Percentiles rank a stretch among this genome's conserved stretches.
phyloP scores from a whole-genome alignment of 2,113 vertebrate genomes.

The Oenanthe melanoleuca region DNA sequence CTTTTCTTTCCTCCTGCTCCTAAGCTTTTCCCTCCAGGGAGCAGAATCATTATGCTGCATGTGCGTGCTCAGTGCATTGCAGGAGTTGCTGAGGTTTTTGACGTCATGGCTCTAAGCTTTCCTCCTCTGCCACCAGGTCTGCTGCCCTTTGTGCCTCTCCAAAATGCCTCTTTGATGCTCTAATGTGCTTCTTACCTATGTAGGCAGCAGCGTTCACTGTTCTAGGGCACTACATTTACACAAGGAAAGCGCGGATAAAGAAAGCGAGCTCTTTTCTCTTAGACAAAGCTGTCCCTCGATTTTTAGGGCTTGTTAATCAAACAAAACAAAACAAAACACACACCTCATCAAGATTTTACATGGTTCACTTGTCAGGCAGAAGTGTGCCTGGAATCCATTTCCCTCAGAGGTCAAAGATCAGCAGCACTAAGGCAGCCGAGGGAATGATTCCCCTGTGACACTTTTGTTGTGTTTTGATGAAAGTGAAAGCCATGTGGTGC shows the following conservation, averaged over 20 bases:
- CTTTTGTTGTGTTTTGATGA: conserved; percentile 62
- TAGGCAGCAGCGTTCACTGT: background rate
- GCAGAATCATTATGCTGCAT: conserved; percentile 31
- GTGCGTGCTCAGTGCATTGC: conserved; percentile 2
- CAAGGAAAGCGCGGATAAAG: background rate
- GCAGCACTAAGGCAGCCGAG: conserved; percentile 16
- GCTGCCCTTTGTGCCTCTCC: conserved; percentile 8
- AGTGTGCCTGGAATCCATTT: conserved; percentile 67
- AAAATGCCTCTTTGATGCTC: background rate
- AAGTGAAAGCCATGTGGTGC: conserved; percentile 56
- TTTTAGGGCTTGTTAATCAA: conserved; percentile 51
- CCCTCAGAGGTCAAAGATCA: conserved; percentile 52
- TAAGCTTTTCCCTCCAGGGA: conserved; percentile 59
- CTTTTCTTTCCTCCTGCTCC: conserved; percentile 58
- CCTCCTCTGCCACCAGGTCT: conserved; percentile 34
- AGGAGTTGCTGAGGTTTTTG: conserved; percentile 53
- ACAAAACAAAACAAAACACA: conserved; percentile 44
- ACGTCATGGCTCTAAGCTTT: conserved; percentile 53
- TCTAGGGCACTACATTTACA: conserved; percentile 36
- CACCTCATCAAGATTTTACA: conserved; percentile 62
- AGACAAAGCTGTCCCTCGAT: background rate
- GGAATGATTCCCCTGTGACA: conserved; percentile 49
- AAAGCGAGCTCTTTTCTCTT: background rate
- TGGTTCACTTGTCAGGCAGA: conserved; percentile 50
- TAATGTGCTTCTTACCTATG: background rate